A percentile compares a stretch with the other conserved stretches of the same genome.
phyloP scores from a whole-genome alignment of 2,888 invertebrate species.

The Cancer borealis region DNA sequence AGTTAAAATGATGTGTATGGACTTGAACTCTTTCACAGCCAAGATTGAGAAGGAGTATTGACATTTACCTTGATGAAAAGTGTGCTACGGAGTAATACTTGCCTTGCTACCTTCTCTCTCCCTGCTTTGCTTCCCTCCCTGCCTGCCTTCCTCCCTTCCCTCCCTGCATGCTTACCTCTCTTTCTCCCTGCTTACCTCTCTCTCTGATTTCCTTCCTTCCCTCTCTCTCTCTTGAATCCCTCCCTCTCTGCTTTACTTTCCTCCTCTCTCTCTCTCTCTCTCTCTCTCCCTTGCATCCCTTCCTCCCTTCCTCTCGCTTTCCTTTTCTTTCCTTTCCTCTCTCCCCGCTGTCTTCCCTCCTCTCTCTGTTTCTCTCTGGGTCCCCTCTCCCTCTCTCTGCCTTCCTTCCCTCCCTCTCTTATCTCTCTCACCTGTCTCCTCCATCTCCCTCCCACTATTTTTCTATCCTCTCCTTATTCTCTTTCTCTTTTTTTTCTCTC shows the following conservation, averaged over 20 bases:
- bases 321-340: background rate
- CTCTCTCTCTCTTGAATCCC: background rate
- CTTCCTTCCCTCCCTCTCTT: background rate
- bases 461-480: background rate
- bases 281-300: constrained; percentile 1
- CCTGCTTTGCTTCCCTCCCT: background rate
- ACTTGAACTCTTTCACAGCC: constrained; percentile 2
- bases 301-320: background rate
- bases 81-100: background rate
- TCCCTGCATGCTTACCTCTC: background rate
- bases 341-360: background rate
- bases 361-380: background rate
- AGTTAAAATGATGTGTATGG: background rate
- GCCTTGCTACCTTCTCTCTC: background rate
- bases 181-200: background rate
- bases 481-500: background rate
- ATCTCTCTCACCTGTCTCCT: no score
- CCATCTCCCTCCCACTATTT: no score
- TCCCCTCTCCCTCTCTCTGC: background rate
- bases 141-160: background rate
- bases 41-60: background rate
- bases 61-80: background rate
- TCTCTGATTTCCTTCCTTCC: background rate
- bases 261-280: constrained; percentile 22
- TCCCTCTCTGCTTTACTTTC: background rate